Conservation (phyloP, 1,140 invertebrate genomes). For the Drosophila grimshawi region DNA sequence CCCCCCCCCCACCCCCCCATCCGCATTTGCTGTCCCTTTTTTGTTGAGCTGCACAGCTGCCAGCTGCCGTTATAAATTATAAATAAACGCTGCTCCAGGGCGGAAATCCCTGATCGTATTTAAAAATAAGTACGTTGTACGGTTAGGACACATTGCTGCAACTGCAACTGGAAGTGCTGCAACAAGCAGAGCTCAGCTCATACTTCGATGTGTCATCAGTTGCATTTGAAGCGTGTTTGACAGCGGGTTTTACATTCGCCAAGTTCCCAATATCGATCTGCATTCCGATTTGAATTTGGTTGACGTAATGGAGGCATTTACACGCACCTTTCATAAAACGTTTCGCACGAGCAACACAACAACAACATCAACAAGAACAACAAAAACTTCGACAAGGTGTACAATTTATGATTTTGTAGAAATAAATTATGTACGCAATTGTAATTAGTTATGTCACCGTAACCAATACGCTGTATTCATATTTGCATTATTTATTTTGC, state of each 20-base stretch:
- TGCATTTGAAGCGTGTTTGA: constrained; percentile 47
- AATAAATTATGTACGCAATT: background rate
- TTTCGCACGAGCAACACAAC: constrained; percentile 59
- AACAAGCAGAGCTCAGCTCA: constrained; percentile 6
- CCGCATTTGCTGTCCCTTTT: background rate
- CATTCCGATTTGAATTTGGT: no score
- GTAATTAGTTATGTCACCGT: background rate
- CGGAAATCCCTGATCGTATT: constrained; percentile 56
- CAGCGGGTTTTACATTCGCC: background rate
- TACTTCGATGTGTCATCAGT: constrained; percentile 6
- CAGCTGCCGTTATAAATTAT: constrained; percentile 44
- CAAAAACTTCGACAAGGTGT: constrained; percentile 25
- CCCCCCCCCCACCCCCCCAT: constrained; percentile 1
- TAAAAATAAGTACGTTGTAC: constrained; percentile 23
- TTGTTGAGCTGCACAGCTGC: background rate
- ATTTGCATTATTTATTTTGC: constrained; percentile 43
- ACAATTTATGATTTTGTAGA: constrained; percentile 15
- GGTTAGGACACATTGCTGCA: background rate
- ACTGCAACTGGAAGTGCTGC: background rate
- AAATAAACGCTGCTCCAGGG: constrained; percentile 40
- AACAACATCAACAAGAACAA: constrained; percentile 46
- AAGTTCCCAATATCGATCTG: constrained; percentile 4
- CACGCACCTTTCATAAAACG: constrained; percentile 64
- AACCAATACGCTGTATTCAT: constrained; percentile 4
- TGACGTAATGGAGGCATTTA: constrained; percentile 60